Evolutionary conservation across 2,888 invertebrate species (phyloP), one percentile per base, ranked within the genome.

Genomic region (Nomada goodeniana): DNA sequence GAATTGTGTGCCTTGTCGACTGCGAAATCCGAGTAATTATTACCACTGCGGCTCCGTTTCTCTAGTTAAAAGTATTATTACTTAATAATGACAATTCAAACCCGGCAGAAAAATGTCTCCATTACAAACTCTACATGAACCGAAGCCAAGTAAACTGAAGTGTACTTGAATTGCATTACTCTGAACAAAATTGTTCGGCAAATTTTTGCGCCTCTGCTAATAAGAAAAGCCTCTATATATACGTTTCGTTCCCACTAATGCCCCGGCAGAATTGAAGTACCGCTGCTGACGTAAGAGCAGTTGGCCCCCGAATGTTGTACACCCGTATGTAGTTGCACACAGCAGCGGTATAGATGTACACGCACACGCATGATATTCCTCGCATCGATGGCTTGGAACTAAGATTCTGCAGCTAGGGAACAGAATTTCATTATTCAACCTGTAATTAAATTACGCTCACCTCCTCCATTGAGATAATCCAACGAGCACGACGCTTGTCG

Each of bases 341-440:
- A 52, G 18, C n/a, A 7, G 36, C 36, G 36, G 53, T 53, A 7
- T 5, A 53, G 53, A 53, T 10, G n/a, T 18, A 18, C 53, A 20
- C 5, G 13, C 44, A n/a, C 13, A 18, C 13, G 23, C 18, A 18
- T 3, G 23, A 26, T 20, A 69, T 26, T 13, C 52, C 20, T 18
- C 20, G 59, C 64, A 57, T 73, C 78, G 59, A 70, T 69, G 47
- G 68, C 61, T 67, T 52, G 70, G 52, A 80, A 80, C 72, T 80
- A 71, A 71, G 71, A 80, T 80, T 76, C 76, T 50, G 44, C 57
- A 44, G 57, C 29, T 52, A 42, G 69, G 61, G 59, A 81, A 69
- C 47, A 73, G 73, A 77, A 80, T 80, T 67, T 70, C 80, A 52
- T 73, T 81, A 73, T 77, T 69, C 69, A 26, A 44, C 44, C 59